These are phyloP conservation scores for Rhyacichthys aspro DNA, from an alignment of 2,797 vertebrate species.

Conservation along the genomic window DNA sequence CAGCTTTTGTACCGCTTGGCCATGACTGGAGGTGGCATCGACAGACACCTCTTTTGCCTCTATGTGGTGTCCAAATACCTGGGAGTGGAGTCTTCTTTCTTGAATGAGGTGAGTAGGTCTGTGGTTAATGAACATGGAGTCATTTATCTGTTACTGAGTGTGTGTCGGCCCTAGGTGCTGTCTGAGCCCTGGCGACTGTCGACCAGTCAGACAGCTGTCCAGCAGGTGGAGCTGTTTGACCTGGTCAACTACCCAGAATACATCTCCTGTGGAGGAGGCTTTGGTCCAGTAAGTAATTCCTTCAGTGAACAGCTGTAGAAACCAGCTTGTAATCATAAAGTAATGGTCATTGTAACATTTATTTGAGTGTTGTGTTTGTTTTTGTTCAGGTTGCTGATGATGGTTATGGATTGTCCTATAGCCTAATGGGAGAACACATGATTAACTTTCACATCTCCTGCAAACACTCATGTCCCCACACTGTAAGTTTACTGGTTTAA, in stretches of 20 bases:
- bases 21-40: conserved; percentile 87
- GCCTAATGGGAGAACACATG: conserved; percentile 81
- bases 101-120: conserved; percentile 82
- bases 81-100: conserved; percentile 85
- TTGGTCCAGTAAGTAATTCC: conserved; percentile 86
- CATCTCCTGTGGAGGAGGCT: conserved; percentile 88
- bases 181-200: conserved; percentile 88
- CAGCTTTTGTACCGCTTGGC: conserved; percentile 85
- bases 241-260: conserved; percentile 87
- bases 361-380: neutral
- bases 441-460: conserved; percentile 91
- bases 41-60: conserved; percentile 92
- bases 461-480: conserved; percentile 87
- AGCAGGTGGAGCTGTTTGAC: conserved; percentile 88
- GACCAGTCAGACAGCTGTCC: conserved; percentile 88
- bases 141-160: conserved; percentile 10
- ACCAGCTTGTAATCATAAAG: neutral
- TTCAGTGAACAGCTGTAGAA: neutral
- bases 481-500: conserved; percentile 73
- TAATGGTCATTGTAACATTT: neutral
- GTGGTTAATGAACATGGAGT: neutral
- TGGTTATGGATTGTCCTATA: conserved; percentile 91
- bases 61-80: conserved; percentile 89
- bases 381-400: conserved; percentile 85
- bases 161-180: conserved; percentile 74